Evolutionary conservation across 30 jellyfish, hydroid and myxozoan species (phyloP), one percentile per base, ranked within the genome.

Genomic region (Catostylus mosaicus): DNA sequence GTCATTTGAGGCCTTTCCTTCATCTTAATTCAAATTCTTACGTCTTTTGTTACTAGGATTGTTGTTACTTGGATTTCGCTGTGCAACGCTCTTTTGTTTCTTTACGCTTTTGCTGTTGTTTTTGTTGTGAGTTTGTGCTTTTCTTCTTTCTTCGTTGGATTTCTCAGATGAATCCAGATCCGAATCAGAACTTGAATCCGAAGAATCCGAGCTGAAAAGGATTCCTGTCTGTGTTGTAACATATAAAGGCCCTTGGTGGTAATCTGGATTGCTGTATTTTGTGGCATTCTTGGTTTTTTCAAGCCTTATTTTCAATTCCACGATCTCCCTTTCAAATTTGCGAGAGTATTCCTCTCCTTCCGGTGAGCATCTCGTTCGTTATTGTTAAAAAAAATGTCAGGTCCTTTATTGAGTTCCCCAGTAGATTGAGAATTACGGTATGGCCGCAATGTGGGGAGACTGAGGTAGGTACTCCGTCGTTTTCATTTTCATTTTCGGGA

Each of bases 1-100:
- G 66, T 51, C 85, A 23, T 73, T 73, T 11, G 73, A 32, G 43
- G 33, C 67, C 27, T 73, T 71, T 51, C 57, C 30, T 73, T 73
- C 56, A 23, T 31, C 73, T 43, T 73, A 23, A 14, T 48, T 54
- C 38, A 32, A n/a, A 30, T 70, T n/a, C 67, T 70, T 29, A 10
- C 52, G 22, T 22, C 30, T 12, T 16, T 37, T 48, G 36, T 40
- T 70, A 1, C 67, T 46, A 35, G 50, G 9, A 16, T 32, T 34
- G 11, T 37, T 48, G 36, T 40, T 70, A 1, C 67, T 46, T 70
- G 73, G 73, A 61, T 61, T 61, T 61, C 22, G 40, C 12, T 61
- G 68, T 40, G 18, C 61, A 24, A n/a, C 40, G 11, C 43, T 19
- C 83, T 70, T 70, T 70, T 70, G 9, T 61, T 61, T 26, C 73